Evolutionary conservation across 2,113 vertebrate genomes (phyloP).

Genomic region (Tetrao urogallus): DNA sequence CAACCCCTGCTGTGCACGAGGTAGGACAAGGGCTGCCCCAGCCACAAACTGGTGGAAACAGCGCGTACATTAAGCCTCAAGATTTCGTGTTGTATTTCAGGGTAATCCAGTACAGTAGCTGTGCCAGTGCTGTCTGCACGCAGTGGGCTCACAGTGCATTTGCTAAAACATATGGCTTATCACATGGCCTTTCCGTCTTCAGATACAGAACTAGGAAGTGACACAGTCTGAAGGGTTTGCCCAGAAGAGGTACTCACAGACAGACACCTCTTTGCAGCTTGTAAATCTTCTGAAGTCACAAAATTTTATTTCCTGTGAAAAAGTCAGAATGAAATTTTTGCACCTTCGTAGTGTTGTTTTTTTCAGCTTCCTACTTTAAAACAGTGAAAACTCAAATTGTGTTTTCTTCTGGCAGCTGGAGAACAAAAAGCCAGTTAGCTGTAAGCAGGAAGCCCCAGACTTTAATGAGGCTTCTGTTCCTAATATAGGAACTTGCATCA

Average conservation of each 20-base stretch:
- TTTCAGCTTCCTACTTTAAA: not conserved
- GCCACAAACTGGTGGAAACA: not conserved
- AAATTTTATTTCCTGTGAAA: not conserved
- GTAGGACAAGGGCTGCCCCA: not conserved
- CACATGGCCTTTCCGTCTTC: not conserved
- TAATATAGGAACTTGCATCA: not conserved
- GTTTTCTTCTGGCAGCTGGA: not conserved
- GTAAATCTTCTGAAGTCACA: not conserved
- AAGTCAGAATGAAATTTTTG: not conserved
- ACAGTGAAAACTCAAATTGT: not conserved
- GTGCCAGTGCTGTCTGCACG: accelerated
- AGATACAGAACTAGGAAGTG: not conserved
- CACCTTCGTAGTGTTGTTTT: not conserved
- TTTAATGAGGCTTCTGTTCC: not conserved
- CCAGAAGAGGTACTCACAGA: not conserved
- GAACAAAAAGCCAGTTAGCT: not conserved
- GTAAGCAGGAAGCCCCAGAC: not conserved
- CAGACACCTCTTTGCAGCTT: not conserved
- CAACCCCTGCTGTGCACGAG: not conserved
- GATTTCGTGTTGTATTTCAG: not conserved
- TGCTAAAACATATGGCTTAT: not conserved
- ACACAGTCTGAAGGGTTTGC: not conserved
- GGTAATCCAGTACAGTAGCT: not conserved
- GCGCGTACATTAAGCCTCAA: not conserved
- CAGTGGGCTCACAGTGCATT: not conserved